Conservation (phyloP, 2,797 vertebrate species). For the Emys orbicularis region DNA sequence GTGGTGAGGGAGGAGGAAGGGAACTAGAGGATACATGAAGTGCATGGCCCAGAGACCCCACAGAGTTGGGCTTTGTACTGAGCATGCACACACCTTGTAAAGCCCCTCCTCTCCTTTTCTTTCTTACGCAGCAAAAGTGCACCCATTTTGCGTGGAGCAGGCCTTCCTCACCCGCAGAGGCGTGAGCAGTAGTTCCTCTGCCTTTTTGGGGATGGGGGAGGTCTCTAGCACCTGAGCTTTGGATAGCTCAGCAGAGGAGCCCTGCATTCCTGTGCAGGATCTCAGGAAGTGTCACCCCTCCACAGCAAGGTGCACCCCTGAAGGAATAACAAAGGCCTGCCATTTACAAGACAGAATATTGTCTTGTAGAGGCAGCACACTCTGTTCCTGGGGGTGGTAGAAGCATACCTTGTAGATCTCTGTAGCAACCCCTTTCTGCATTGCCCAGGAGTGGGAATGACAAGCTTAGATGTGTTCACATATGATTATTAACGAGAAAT, state of each 20-base stretch:
- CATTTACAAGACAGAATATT: neutral
- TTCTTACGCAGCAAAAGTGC: fast-evolving
- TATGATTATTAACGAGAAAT: neutral
- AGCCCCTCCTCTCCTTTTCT: neutral
- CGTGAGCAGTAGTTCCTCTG: neutral
- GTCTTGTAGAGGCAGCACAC: neutral
- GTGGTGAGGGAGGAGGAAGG: neutral
- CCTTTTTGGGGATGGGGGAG: neutral
- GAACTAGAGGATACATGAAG: neutral
- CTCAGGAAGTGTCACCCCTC: neutral
- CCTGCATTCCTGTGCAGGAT: neutral
- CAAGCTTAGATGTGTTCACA: neutral
- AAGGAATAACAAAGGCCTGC: neutral
- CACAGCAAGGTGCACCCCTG: neutral
- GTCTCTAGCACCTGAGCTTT: neutral
- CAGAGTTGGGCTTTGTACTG: neutral
- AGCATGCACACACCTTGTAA: neutral
- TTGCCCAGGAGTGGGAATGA: neutral
- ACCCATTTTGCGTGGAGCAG: neutral
- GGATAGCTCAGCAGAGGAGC: neutral
- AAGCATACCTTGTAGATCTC: neutral
- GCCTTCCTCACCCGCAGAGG: neutral
- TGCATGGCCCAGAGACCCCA: neutral
- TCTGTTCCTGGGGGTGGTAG: neutral
- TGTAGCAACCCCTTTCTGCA: neutral